Evolutionary conservation across 2,113 vertebrate genomes (phyloP), one percentile per base, ranked within the genome.

Genomic region (Orcinus orca): DNA sequence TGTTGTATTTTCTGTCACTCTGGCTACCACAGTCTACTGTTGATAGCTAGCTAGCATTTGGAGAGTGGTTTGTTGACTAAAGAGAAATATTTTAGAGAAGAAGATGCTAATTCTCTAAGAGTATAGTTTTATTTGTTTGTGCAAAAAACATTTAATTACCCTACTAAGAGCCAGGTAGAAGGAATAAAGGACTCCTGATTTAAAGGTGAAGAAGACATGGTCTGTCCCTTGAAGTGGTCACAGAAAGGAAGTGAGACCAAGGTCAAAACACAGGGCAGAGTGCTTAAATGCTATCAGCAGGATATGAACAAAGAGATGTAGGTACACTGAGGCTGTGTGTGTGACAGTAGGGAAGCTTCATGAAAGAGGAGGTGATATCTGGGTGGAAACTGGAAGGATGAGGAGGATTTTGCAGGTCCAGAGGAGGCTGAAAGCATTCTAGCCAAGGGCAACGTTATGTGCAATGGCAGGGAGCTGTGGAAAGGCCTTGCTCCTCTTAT

Each of bases 81-180:
- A 85, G 47, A 83, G 55, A 92, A 73, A 55, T n/a, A 55, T 33
- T 55, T 79, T 79, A n/a, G 58, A 86, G 81, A 93, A n/a, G 55
- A 96, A 44, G 44, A 74, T n/a, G 20, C 58, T 53, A 41, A 62
- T 68, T 94, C 29, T 88, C 65, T 96, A 89, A 60, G 67, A 92
- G 65, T 80, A 62, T 50, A 62, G 26, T 80, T 36, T 29, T 62
- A 67, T 77, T 58, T 94, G 47, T 62, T 94, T 21, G 62, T 80
- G 74, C 25, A 8, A 2, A 1, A 71, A 79, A 70, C 26, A 31
- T 81, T 50, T 44, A 68, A 47, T 85, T 62, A 71, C 53, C 25
- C 31, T 29, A 29, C n/a, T 14, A 77, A 80, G 74, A 81, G 41
- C 15, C 44, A 85, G 41, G 77, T 80, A 67, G 47, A 89, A 82